Evolutionary conservation across 2,797 vertebrate species (phyloP).

Genomic region (Graptemys geographica): DNA sequence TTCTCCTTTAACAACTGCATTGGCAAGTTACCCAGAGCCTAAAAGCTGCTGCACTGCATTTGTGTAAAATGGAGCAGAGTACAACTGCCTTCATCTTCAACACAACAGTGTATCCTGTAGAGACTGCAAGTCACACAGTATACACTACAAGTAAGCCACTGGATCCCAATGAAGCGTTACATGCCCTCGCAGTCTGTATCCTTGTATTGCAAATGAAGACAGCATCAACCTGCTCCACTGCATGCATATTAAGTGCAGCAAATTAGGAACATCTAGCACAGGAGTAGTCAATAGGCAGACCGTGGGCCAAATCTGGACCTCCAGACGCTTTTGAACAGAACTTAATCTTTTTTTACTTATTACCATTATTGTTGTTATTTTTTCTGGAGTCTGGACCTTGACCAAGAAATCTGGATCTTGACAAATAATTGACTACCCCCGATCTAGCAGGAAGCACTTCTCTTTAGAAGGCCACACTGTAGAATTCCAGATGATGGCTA

Average conservation of each 20-base stretch:
- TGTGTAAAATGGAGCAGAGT: neutral
- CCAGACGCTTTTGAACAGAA: no score
- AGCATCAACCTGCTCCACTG: accelerated
- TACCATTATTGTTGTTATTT: no score
- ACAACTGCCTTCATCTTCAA: neutral
- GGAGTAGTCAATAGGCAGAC: no score
- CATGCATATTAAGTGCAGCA: neutral
- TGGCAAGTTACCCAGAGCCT: neutral
- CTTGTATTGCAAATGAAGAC: accelerated
- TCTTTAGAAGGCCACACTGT: neutral
- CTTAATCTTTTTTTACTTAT: no score
- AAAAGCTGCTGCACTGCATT: neutral
- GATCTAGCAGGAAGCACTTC: neutral
- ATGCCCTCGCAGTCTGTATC: neutral
- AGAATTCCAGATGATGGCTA: neutral
- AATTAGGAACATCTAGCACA: neutral
- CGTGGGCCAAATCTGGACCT: no score
- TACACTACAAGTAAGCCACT: neutral
- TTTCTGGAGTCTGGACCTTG: no score
- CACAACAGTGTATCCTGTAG: neutral
- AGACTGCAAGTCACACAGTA: neutral
- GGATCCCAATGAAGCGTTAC: neutral
- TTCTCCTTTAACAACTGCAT: neutral
- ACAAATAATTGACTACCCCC: no score
- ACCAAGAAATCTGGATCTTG: no score